These are phyloP conservation scores for Sinocyclocheilus anophthalmus DNA, from an alignment of 2,113 vertebrate species.

Conservation along the genomic window DNA sequence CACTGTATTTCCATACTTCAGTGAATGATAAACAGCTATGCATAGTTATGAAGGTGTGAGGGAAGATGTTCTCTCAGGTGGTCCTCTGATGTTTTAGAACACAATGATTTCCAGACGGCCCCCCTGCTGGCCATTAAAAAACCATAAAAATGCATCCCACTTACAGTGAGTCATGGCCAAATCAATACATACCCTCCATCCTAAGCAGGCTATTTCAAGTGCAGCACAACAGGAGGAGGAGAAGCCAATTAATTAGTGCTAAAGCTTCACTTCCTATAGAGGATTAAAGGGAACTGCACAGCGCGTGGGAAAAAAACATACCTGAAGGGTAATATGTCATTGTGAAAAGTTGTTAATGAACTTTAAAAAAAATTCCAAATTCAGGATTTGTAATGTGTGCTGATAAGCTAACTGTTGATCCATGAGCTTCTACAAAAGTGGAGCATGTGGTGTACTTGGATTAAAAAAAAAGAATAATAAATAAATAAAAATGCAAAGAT, in stretches of 20 bases:
- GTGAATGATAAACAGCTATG: background rate
- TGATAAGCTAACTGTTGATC: background rate
- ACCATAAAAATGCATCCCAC: constrained; percentile 41
- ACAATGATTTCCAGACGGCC: constrained; percentile 10
- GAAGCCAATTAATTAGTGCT: constrained; percentile 38
- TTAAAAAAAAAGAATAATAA: no score
- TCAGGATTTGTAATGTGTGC: background rate
- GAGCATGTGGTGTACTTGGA: background rate
- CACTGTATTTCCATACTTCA: background rate
- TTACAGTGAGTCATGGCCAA: constrained; percentile 32
- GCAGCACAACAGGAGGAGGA: constrained; percentile 32
- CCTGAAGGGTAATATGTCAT: constrained; percentile 23
- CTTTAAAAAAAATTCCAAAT: background rate
- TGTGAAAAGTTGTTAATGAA: background rate
- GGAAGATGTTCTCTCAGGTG: constrained; percentile 13
- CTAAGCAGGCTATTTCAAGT: constrained; percentile 22
- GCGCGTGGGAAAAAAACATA: background rate
- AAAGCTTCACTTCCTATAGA: constrained; percentile 35
- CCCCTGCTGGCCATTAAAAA: constrained; percentile 33
- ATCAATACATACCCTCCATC: constrained; percentile 43
- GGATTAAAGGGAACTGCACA: constrained; percentile 17
- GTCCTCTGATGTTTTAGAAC: constrained; percentile 8
- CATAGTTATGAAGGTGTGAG: background rate
- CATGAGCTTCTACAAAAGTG: background rate
- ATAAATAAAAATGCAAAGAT: background rate